Conservation (phyloP, 2,113 vertebrate genomes). For the Peromyscus leucopus region DNA sequence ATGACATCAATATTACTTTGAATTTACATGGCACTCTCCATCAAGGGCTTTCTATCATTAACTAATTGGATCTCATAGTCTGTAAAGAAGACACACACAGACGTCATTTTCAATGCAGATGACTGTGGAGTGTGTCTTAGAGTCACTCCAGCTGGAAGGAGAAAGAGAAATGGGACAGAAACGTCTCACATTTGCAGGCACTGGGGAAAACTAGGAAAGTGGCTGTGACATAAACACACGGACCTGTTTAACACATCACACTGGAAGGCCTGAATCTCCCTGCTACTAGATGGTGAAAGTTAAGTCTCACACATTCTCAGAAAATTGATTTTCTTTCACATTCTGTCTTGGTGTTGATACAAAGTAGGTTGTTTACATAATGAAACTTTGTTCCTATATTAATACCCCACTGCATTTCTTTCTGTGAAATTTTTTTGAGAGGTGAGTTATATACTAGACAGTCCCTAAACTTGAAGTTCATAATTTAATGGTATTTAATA, state of each 20-base stretch:
- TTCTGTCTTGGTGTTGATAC: not conserved
- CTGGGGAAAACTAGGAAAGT: not conserved
- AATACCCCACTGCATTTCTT: not conserved
- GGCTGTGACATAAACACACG: not conserved
- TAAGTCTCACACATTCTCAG: not conserved
- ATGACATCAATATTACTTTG: not conserved
- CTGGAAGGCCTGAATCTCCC: not conserved
- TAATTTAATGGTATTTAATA: not conserved
- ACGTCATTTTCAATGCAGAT: slow-evolving; percentile 8
- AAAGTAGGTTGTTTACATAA: not conserved
- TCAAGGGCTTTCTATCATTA: not conserved
- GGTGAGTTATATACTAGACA: not conserved
- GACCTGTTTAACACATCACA: not conserved
- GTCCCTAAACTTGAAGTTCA: not conserved
- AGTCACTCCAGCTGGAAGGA: not conserved
- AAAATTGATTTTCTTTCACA: not conserved
- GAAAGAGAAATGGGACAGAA: not conserved
- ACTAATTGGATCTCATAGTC: not conserved
- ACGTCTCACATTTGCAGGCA: not conserved
- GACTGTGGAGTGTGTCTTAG: not conserved
- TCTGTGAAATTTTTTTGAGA: not conserved
- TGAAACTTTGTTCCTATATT: not conserved
- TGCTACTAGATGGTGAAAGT: not conserved
- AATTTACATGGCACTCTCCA: not conserved
- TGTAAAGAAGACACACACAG: not conserved